phyloP scores from a whole-genome alignment of 2,888 invertebrate genomes.

The Nomada fabriciana region DNA sequence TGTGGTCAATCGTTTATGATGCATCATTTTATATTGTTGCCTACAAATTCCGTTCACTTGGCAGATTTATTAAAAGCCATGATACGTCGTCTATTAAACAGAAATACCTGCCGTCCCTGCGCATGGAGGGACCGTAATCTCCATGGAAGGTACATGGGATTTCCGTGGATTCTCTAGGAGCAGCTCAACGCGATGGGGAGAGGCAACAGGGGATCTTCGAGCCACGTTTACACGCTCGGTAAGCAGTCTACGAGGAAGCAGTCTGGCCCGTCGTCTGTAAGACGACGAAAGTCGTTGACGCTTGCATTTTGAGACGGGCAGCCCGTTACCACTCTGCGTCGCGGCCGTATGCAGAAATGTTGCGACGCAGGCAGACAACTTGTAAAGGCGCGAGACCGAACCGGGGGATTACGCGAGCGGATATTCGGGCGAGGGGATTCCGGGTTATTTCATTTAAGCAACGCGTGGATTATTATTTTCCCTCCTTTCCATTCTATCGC shows the following conservation, averaged over 20 bases:
- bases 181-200: slow-evolving; percentile 2
- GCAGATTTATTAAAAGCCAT: slow-evolving; percentile 72
- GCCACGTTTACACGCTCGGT: slow-evolving; percentile 53
- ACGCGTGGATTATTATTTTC: not conserved
- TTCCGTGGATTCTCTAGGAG: slow-evolving; percentile 52
- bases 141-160: slow-evolving; percentile 23
- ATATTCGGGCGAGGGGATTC: slow-evolving; percentile 23
- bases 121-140: slow-evolving; percentile 31
- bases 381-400: slow-evolving; percentile 16
- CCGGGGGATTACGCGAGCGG: slow-evolving; percentile 24
- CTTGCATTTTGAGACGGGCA: slow-evolving; percentile 56
- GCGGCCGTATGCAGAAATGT: not conserved
- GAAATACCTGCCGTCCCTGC: slow-evolving; percentile 68
- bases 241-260: slow-evolving; percentile 53
- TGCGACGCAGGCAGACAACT: slow-evolving; percentile 21
- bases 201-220: slow-evolving; percentile 4
- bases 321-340: not conserved
- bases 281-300: slow-evolving; percentile 59
- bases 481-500: too few species aligned
- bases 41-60: slow-evolving; percentile 68
- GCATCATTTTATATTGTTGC: slow-evolving; percentile 69
- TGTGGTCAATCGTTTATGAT: slow-evolving; percentile 57
- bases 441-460: slow-evolving; percentile 30
- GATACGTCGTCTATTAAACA: slow-evolving; percentile 76
- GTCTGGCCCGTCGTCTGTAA: slow-evolving; percentile 47